Evolutionary conservation across 1,140 invertebrate genomes (phyloP).

Genomic region (Steinernema feltiae): DNA sequence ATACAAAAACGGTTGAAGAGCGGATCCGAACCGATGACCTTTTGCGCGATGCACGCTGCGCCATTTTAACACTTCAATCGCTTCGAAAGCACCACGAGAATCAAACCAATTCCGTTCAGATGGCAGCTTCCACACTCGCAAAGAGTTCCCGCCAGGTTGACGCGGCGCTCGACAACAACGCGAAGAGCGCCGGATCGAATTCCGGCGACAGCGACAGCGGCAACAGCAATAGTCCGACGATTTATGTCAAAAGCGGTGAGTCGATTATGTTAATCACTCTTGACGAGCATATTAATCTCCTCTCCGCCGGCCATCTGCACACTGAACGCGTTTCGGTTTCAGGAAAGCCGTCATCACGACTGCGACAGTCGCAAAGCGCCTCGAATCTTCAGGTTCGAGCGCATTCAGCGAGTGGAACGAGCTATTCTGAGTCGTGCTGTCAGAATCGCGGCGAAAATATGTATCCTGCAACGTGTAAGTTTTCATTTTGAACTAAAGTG

Average conservation of each 20-base stretch:
- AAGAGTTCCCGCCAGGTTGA: neutral
- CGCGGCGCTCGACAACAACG: neutral
- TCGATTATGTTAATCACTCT: neutral
- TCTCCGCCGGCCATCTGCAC: neutral
- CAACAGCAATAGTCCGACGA: neutral
- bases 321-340: neutral
- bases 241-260: neutral
- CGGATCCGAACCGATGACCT: conserved; percentile 26
- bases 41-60: neutral
- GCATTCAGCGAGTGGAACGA: neutral
- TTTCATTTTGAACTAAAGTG: too few species aligned
- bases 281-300: neutral
- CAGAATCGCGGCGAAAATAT: too few species aligned
- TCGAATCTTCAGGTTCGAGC: neutral
- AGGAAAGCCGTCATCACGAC: conserved; percentile 8
- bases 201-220: neutral
- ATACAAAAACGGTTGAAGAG: too few species aligned
- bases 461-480: too few species aligned
- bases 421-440: too few species aligned
- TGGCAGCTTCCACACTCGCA: neutral
- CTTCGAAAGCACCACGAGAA: too few species aligned
- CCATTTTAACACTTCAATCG: too few species aligned
- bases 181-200: neutral
- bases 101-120: too few species aligned
- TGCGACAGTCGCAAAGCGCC: neutral